These are phyloP conservation scores for Hippopotamus amphibius DNA, from an alignment of 2,113 vertebrate species.

Conservation along the genomic window DNA sequence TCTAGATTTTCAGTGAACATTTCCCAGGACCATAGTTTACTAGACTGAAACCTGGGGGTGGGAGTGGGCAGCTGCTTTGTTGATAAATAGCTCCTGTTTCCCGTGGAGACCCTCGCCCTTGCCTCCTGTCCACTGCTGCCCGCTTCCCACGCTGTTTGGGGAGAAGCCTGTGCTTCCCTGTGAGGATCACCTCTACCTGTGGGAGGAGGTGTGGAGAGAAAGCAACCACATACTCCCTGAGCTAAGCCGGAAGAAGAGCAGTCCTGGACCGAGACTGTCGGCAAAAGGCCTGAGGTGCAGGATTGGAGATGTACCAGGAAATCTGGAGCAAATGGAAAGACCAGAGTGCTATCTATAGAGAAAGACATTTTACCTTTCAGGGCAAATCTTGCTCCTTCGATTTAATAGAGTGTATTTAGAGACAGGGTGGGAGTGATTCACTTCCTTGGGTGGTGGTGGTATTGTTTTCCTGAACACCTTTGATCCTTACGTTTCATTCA, in stretches of 20 bases:
- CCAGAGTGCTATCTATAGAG: background rate
- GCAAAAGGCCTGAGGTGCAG: background rate
- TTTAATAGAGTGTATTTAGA: background rate
- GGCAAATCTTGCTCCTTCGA: background rate
- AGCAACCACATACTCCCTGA: background rate
- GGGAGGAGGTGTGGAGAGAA: background rate
- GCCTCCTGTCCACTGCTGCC: background rate
- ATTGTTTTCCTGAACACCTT: background rate
- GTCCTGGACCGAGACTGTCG: background rate
- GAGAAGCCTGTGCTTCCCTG: background rate
- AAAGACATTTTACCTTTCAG: background rate
- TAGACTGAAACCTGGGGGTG: background rate
- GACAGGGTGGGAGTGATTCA: background rate
- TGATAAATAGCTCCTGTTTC: slow-evolving; percentile 14
- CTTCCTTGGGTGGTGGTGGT: background rate
- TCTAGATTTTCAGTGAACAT: slow-evolving; percentile 31
- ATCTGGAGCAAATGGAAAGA: background rate
- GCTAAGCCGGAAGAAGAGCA: background rate
- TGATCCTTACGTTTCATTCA: background rate
- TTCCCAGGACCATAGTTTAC: slow-evolving; percentile 59
- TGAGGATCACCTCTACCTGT: background rate
- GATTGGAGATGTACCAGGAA: background rate
- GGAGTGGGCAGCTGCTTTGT: background rate
- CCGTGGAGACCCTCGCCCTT: background rate
- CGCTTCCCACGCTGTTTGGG: background rate